Conservation (phyloP, 1,140 invertebrate species). For the Fopius arisanus region DNA sequence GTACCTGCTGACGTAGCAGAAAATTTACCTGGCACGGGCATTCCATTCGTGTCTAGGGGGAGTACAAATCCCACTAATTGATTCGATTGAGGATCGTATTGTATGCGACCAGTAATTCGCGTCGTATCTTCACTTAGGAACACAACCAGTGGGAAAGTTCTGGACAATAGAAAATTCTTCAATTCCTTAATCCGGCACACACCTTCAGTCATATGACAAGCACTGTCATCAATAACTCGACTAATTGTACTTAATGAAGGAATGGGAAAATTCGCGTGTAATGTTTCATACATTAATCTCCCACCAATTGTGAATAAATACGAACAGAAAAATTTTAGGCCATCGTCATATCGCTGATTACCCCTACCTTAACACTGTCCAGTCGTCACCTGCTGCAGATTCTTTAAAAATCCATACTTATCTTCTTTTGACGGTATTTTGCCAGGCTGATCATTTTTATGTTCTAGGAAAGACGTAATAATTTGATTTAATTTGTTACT, state of each 20-base stretch:
- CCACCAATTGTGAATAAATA: conserved; percentile 1
- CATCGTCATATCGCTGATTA: not conserved
- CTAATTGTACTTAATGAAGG: conserved; percentile 26
- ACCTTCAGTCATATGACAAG: conserved; percentile 31
- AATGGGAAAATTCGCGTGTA: conserved; percentile 28
- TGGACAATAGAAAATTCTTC: conserved; percentile 30
- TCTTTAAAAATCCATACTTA: not conserved
- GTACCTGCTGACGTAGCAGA: conserved; percentile 30
- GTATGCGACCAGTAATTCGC: conserved; percentile 29
- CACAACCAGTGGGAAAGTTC: conserved; percentile 30
- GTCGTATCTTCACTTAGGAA: conserved; percentile 19
- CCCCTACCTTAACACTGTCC: not conserved
- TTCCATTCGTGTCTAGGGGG: conserved; percentile 31
- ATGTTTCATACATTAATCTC: not conserved
- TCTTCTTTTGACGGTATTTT: not conserved
- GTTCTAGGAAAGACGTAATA: not conserved
- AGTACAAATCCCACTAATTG: conserved; percentile 40
- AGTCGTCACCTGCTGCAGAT: not conserved
- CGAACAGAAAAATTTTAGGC: not conserved
- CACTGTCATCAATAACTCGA: conserved; percentile 19
- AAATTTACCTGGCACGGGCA: conserved; percentile 30
- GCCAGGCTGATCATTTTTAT: not conserved
- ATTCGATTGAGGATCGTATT: conserved; percentile 38
- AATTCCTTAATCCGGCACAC: conserved; percentile 24
- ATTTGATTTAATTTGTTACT: not conserved